Base-by-base conservation (phyloP, 1,140 invertebrate species). In the Hycleus phaleratus region DNA sequence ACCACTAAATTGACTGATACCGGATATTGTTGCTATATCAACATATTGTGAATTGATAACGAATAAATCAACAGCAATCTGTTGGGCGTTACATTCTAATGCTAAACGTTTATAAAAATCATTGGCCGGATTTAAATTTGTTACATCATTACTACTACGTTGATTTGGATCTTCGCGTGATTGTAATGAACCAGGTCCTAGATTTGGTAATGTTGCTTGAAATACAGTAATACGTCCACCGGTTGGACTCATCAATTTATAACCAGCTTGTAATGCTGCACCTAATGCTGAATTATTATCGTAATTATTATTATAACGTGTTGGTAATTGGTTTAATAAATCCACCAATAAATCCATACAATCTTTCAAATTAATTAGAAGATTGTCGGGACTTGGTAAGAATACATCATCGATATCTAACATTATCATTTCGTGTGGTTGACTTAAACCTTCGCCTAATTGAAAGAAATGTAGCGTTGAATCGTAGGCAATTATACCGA, bases 31-130 rank as follows among this genome's bases (percentile, higher is more conserved):
- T 9, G 95, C 91, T 53, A 99, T 76, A 78, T 99, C 97, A 55
- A 88, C 85, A 74, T 97, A 97, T 71, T 96, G 90, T 46, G 87
- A 85, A 75, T 93, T 96, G 11, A 99, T 75, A 62, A 97, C 75
- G 78, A 99, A 99, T 61, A 99, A 70, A 77, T 99, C 97, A 12
- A 98, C 90, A 26, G 93, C 90, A 48, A 99, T 87, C 75, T 99
- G 97, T 65, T 96, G 93, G 4, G 87, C 91, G 57, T 93, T 97
- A 73, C 94, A 98, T 71, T 99, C 95, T 4, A 99, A 74, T 5
- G 96, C 94, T 39, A 97, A 76, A 56, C 94, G 87, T 77, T 99
- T 99, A 74, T 99, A 99, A 77, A 98, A 99, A 77, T 99, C 97
- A 9, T 91, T 98, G 0, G 90, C 90, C 12, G 96, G 96, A 74